These are phyloP conservation scores for Acutogordius australiensis DNA, from an alignment of 2,888 invertebrate genomes.

Conservation along the genomic window DNA sequence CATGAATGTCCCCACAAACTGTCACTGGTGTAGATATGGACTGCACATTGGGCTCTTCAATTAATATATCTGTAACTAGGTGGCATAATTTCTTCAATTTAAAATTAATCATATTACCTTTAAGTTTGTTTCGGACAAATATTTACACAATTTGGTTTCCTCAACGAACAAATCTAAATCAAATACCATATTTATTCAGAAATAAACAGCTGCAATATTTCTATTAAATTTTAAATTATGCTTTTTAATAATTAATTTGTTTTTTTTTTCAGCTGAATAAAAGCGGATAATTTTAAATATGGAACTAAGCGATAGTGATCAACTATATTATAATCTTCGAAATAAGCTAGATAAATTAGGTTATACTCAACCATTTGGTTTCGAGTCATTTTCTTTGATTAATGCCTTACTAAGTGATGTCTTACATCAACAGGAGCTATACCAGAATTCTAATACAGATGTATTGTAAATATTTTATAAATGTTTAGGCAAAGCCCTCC, in stretches of 20 bases:
- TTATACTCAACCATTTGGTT: neutral
- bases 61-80: conserved; percentile 64
- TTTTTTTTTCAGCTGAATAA: too few relatives aligned
- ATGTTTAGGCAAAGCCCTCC: neutral
- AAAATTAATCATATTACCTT: neutral
- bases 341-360: neutral
- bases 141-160: neutral
- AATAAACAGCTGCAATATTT: too few relatives aligned
- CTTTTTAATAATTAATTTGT: too few relatives aligned
- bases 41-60: conserved; percentile 89
- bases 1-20: conserved; percentile 96
- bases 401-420: neutral
- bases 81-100: conserved; percentile 60
- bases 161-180: conserved; percentile 8
- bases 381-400: conserved; percentile 1
- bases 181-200: too few relatives aligned
- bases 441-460: neutral
- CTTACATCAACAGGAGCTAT: neutral
- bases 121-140: neutral
- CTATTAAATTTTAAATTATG: too few relatives aligned
- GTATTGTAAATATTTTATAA: neutral
- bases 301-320: neutral
- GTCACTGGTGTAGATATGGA: conserved; percentile 89
- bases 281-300: too few relatives aligned
- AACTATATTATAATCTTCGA: neutral